phyloP scores from a whole-genome alignment of 2,113 vertebrate genomes.

The Daboia siamensis region DNA sequence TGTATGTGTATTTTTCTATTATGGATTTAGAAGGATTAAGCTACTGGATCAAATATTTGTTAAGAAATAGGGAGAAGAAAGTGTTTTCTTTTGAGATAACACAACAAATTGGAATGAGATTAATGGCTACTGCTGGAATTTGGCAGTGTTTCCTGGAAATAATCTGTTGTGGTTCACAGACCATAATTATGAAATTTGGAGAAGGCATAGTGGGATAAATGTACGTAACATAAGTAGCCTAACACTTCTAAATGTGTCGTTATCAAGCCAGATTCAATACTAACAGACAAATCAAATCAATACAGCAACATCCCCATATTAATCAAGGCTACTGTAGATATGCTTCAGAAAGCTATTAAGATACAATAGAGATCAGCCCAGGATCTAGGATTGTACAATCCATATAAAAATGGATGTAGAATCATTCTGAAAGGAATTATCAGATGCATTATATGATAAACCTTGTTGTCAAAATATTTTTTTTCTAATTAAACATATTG shows the following conservation, averaged over 20 bases:
- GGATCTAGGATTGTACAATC: background rate
- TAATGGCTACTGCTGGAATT: background rate
- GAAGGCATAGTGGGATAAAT: background rate
- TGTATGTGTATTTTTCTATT: background rate
- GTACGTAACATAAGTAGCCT: background rate
- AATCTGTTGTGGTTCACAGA: background rate
- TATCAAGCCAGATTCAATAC: background rate
- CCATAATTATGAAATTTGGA: background rate
- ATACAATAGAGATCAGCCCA: background rate
- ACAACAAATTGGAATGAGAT: background rate
- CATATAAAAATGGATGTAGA: background rate
- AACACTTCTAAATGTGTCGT: background rate
- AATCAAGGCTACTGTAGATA: background rate
- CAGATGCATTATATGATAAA: background rate
- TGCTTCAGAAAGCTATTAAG: background rate
- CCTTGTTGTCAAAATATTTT: background rate
- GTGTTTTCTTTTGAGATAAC: background rate
- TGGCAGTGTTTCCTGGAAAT: background rate
- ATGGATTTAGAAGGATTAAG: background rate
- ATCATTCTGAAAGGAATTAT: background rate
- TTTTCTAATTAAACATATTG: background rate
- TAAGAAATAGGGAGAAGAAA: background rate
- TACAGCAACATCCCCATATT: background rate
- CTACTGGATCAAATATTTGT: background rate
- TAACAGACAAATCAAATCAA: background rate